Conservation (phyloP, 2,888 invertebrate species). For the Myopa testacea region DNA sequence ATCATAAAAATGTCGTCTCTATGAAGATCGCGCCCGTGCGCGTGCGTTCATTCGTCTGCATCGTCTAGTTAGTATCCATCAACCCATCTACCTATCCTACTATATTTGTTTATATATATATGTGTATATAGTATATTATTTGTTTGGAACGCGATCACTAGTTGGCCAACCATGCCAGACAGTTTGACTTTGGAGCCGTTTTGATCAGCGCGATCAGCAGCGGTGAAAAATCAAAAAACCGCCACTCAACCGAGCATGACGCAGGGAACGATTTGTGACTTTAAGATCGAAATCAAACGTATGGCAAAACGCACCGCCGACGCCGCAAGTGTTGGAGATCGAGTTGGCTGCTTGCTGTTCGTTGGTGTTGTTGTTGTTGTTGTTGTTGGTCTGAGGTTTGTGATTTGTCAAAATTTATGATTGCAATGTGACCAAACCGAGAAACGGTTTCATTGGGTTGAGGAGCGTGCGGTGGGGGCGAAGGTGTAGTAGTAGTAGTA, state of each 20-base stretch:
- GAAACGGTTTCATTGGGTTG: neutral
- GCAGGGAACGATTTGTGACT: constrained; percentile 50
- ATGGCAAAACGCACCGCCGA: constrained; percentile 8
- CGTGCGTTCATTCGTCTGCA: constrained; percentile 13
- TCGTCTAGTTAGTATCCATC: neutral
- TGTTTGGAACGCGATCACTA: constrained; percentile 7
- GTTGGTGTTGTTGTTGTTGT: neutral
- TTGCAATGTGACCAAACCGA: constrained; percentile 24
- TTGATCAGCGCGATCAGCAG: constrained; percentile 22
- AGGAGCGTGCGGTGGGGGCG: neutral
- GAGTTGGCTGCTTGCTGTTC: constrained; percentile 19
- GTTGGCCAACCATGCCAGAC: constrained; percentile 23
- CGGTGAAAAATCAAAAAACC: constrained; percentile 5
- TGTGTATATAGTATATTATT: neutral
- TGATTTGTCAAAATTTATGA: constrained; percentile 49
- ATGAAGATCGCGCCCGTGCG: constrained; percentile 23
- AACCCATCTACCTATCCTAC: neutral
- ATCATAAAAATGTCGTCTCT: constrained; percentile 46
- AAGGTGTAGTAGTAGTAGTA: neutral
- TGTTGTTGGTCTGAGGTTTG: constrained; percentile 34
- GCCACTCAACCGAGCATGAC: constrained; percentile 16
- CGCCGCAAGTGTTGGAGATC: constrained; percentile 25
- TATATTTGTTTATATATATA: neutral
- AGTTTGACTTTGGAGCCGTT: constrained; percentile 25
- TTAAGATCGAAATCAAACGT: constrained; percentile 50